Evolutionary conservation across 2,888 invertebrate species (phyloP).

Genomic region (Agrotis puta): DNA sequence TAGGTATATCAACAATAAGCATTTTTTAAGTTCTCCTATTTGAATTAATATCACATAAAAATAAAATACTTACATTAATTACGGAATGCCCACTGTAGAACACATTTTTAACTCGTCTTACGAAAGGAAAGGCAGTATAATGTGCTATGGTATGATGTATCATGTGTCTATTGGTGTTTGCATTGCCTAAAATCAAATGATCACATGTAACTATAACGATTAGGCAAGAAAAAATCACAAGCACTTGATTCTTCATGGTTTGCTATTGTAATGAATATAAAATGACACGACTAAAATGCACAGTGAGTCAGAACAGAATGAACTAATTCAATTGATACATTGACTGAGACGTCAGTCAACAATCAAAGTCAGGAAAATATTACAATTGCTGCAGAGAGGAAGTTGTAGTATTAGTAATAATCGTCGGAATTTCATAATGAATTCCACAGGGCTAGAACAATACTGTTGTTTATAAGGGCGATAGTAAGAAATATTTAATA

Average conservation of each 20-base stretch:
- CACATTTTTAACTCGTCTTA: conserved; percentile 73
- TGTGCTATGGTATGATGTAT: conserved; percentile 69
- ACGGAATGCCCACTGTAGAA: conserved; percentile 72
- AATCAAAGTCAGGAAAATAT: conserved; percentile 18
- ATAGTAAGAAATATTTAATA: neutral
- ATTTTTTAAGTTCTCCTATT: too few relatives aligned
- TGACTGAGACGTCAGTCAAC: conserved; percentile 15
- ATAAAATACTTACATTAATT: conserved; percentile 72
- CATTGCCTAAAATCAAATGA: conserved; percentile 74
- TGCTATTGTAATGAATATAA: conserved; percentile 17
- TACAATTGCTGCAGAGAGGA: conserved; percentile 6
- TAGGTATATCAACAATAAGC: too few relatives aligned
- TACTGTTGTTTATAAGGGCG: neutral
- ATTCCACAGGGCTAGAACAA: neutral
- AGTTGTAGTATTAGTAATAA: conserved; percentile 1
- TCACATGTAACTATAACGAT: conserved; percentile 65
- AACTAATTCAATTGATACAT: conserved; percentile 18
- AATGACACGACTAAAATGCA: conserved; percentile 22
- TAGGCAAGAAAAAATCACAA: conserved; percentile 53
- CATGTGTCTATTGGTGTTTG: conserved; percentile 66
- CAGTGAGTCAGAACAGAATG: conserved; percentile 35
- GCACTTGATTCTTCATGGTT: conserved; percentile 66
- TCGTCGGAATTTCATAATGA: conserved; percentile 2
- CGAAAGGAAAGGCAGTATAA: conserved; percentile 71
- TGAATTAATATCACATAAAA: too few relatives aligned